Evolutionary conservation across 2,113 vertebrate species (phyloP), one percentile per base, ranked within the genome.

Genomic region (Orthochromis malagaraziensis): DNA sequence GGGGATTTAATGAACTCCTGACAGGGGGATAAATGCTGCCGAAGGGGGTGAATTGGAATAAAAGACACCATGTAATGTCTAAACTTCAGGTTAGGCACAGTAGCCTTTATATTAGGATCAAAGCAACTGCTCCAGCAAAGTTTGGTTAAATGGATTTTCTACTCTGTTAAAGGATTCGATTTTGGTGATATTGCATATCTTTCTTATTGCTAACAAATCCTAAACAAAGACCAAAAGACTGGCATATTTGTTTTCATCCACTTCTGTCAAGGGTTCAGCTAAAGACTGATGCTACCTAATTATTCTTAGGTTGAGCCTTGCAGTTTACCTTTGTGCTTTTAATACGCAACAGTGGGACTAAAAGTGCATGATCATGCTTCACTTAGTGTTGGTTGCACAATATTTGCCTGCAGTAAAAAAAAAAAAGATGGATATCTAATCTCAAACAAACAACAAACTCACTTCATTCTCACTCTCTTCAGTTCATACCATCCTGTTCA

Each of bases 1-100:
- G 55, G 47, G 85, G 63, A 89, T 87, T 92, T 83, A 87, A 91
- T 91, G n/a, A 88, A 86, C 31, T 79, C 51, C 54, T 88, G 58
- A 77, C 17, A 79, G 80, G 9, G 70, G 81, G 35, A 68, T 83
- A 81, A 91, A 84, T 57, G 55, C 13, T 55, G n/a, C 84, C 63
- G 21, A 17, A 47, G 68, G 60, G 33, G 68, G 63, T 49, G 31
- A 70, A 77, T 47, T 40, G 24, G 35, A 58, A 89, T 85, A 49
- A 81, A 42, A 82, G 40, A 82, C 63, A 42, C 13, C 11, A 5
- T 65, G 45, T 63, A 26, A n/a, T 73, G 70, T 73, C 29, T 45
- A 77, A 91, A 54, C n/a, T 40, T 45, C 14, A 42, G 65, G 16
- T 53, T 57, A n/a, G 19, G 21, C 82, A 57, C 65, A 84, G 87